Conservation (phyloP, 2,797 vertebrate species). For the Pipistrellus pipistrellus region DNA sequence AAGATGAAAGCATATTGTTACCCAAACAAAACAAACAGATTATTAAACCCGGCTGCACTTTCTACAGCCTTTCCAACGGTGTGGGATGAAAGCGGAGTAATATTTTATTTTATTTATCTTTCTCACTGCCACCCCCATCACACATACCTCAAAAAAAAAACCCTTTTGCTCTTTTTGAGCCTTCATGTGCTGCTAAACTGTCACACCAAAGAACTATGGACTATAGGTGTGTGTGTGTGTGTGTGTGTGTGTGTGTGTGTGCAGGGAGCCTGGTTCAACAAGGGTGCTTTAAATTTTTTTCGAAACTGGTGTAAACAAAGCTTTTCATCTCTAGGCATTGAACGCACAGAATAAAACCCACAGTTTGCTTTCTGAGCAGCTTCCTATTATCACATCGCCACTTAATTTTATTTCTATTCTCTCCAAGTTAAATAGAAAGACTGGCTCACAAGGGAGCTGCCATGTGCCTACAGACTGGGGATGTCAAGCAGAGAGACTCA, state of each 20-base stretch:
- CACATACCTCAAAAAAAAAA: background rate
- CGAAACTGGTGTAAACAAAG: conserved; percentile 78
- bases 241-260: conserved; percentile 42
- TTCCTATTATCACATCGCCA: conserved; percentile 87
- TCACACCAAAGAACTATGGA: background rate
- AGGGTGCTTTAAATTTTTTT: conserved; percentile 67
- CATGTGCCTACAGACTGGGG: conserved; percentile 88
- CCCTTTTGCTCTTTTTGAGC: background rate
- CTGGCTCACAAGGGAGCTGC: conserved; percentile 90
- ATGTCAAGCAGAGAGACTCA: conserved; percentile 92
- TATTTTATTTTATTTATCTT: conserved; percentile 68
- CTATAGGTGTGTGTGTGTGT: conserved; percentile 23
- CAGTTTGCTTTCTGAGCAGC: conserved; percentile 87
- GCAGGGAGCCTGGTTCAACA: conserved; percentile 50
- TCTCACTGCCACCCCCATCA: background rate
- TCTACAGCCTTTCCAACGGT: conserved; percentile 33
- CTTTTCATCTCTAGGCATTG: conserved; percentile 78
- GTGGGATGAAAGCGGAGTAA: conserved; percentile 51
- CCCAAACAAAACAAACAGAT: conserved; percentile 86
- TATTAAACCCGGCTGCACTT: conserved; percentile 67
- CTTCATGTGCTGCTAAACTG: conserved; percentile 69
- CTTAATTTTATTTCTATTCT: conserved; percentile 92
- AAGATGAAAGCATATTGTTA: conserved; percentile 85
- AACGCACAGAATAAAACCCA: conserved; percentile 83
- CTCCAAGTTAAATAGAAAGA: conserved; percentile 92